Evolutionary conservation across 2,797 vertebrate species (phyloP).

Genomic region (Sphenodon punctatus): DNA sequence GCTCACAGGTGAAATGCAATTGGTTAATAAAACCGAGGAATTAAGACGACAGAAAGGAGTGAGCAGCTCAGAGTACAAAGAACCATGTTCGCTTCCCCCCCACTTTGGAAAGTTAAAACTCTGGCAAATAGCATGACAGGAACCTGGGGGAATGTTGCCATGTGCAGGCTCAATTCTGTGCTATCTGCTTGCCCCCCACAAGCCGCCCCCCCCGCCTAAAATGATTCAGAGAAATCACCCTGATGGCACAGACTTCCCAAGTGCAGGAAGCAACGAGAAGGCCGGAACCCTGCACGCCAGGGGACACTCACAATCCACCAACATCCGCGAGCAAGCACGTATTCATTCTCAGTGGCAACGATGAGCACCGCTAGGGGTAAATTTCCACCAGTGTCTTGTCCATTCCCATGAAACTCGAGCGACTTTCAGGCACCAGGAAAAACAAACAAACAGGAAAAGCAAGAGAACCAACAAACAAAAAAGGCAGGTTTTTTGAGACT

Average conservation of each 20-base stretch:
- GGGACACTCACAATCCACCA: no score
- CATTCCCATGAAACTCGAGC: not conserved
- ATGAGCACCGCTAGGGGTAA: constrained; percentile 5
- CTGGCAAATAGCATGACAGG: constrained; percentile 56
- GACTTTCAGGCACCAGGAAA: not conserved
- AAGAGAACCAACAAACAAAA: rapidly evolving
- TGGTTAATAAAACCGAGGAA: constrained; percentile 19
- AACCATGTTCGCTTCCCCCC: constrained; percentile 51
- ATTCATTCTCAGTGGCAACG: not conserved
- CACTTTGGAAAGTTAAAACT: constrained; percentile 58
- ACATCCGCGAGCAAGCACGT: constrained; percentile 32
- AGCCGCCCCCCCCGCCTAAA: constrained; percentile 1
- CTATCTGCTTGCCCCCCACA: constrained; percentile 23
- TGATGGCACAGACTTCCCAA: constrained; percentile 39
- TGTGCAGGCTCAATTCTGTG: constrained; percentile 44
- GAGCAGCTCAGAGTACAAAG: no score
- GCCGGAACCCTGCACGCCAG: constrained; percentile 39
- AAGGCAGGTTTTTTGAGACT: not conserved
- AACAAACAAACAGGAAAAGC: not conserved
- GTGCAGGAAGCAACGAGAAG: constrained; percentile 23
- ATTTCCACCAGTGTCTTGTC: constrained; percentile 8
- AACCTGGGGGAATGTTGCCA: constrained; percentile 64
- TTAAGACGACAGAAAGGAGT: constrained; percentile 3
- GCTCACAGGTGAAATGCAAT: not conserved
- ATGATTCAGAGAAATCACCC: not conserved